Evolutionary conservation across 2,113 vertebrate species (phyloP).

Genomic region (Panthera tigris): DNA sequence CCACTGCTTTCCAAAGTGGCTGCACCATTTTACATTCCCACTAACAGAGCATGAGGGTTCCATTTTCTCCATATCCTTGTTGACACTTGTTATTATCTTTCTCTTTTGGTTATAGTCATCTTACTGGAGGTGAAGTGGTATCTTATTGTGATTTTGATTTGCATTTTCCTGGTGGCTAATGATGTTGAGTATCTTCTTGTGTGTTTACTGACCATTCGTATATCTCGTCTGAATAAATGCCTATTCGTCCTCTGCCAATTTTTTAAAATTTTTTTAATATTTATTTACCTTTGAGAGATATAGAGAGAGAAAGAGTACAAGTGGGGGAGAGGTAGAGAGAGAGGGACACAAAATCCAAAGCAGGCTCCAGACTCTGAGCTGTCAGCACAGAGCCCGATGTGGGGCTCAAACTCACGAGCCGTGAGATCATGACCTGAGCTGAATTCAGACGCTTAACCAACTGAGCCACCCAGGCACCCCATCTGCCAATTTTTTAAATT

Average conservation of each 20-base stretch:
- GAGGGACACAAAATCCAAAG: no score
- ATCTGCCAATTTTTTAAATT: background rate
- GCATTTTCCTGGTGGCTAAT: background rate
- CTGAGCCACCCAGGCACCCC: no score
- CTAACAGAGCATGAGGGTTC: background rate
- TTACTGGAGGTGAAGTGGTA: background rate
- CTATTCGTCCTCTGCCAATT: background rate
- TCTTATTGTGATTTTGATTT: background rate
- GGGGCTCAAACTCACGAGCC: no score
- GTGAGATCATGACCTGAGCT: no score
- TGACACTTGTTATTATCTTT: background rate
- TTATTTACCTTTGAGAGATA: no score
- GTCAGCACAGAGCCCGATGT: no score
- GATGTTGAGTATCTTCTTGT: background rate
- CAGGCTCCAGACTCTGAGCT: no score
- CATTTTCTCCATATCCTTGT: background rate
- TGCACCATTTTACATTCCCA: background rate
- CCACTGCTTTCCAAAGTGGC: background rate
- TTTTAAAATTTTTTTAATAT: no score
- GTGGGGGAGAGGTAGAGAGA: no score
- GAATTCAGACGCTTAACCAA: no score
- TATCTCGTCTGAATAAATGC: background rate
- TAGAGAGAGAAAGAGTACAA: no score
- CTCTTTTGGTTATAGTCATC: background rate
- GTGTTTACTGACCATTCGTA: background rate